These are phyloP conservation scores for Oncopodura yosiiana DNA, from an alignment of 1,140 invertebrate species.

Conservation along the genomic window DNA sequence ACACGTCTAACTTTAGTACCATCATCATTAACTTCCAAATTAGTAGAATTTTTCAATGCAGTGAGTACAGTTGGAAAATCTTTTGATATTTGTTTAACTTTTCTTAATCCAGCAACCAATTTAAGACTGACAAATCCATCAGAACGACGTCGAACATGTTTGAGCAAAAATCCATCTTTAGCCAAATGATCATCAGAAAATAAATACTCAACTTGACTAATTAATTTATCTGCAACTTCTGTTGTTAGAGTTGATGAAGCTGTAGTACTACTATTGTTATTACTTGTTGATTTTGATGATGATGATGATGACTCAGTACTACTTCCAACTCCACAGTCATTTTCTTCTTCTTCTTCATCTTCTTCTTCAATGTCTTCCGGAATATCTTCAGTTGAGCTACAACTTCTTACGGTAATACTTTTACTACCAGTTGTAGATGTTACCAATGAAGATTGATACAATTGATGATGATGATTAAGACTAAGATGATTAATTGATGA, in stretches of 20 bases:
- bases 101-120: slow-evolving; percentile 83
- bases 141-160: slow-evolving; percentile 86
- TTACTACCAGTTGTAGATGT: too few species aligned
- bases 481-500: too few species aligned
- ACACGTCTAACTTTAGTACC: slow-evolving; percentile 81
- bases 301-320: too few species aligned
- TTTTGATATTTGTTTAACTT: slow-evolving; percentile 81
- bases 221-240: slow-evolving; percentile 62
- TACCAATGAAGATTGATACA: too few species aligned
- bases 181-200: slow-evolving; percentile 89
- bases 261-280: too few species aligned
- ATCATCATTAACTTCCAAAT: slow-evolving; percentile 77
- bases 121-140: slow-evolving; percentile 90
- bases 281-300: too few species aligned
- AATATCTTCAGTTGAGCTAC: background rate
- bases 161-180: slow-evolving; percentile 87
- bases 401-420: too few species aligned
- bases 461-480: too few species aligned
- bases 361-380: background rate
- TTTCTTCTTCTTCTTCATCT: slow-evolving; percentile 4
- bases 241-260: background rate
- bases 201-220: slow-evolving; percentile 81
- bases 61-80: slow-evolving; percentile 65
- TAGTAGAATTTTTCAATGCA: slow-evolving; percentile 52
- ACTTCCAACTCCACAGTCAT: background rate